Evolutionary conservation across 2,888 invertebrate species (phyloP).

Genomic region (Trichogramma dendrolimi): DNA sequence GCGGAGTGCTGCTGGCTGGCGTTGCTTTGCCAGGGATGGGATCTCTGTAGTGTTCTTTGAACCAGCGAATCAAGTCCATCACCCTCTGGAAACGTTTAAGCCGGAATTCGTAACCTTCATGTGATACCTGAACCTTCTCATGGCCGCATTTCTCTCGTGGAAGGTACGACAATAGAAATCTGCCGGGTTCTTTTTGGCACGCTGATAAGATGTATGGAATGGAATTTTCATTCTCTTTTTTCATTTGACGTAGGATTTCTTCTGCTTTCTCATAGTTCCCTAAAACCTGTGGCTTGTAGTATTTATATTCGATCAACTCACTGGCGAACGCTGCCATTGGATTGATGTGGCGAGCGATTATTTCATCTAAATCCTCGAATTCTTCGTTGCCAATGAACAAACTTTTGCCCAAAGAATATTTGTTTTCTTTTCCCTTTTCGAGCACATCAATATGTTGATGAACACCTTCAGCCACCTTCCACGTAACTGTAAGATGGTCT

Average conservation of each 20-base stretch:
- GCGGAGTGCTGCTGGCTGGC: conserved; percentile 63
- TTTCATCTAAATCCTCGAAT: conserved; percentile 99
- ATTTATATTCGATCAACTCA: conserved; percentile 87
- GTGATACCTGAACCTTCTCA: conserved; percentile 87
- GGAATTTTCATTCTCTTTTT: conserved; percentile 78
- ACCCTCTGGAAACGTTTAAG: conserved; percentile 83
- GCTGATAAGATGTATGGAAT: conserved; percentile 86
- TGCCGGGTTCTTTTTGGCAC: conserved; percentile 77
- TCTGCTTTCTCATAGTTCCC: conserved; percentile 85
- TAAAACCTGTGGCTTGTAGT: conserved; percentile 73
- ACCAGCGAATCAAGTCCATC: conserved; percentile 83
- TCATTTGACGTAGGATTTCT: conserved; percentile 82
- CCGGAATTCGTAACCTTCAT: conserved; percentile 89
- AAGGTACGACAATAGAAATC: conserved; percentile 90
- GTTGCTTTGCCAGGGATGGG: conserved; percentile 71
- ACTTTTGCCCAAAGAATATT: conserved; percentile 84
- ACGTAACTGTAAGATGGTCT: conserved; percentile 94
- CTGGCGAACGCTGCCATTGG: conserved; percentile 94
- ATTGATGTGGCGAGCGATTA: conserved; percentile 85
- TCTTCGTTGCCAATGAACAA: conserved; percentile 88
- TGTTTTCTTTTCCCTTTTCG: conserved; percentile 94
- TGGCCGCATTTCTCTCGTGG: conserved; percentile 81
- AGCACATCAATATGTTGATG: conserved; percentile 94
- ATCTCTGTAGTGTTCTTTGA: conserved; percentile 96
- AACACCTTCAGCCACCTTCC: conserved; percentile 94